A percentile compares a stretch with the other conserved stretches of the same genome.
phyloP scores from a whole-genome alignment of 2,797 vertebrate genomes.

The Brachyrhaphis roseni region DNA sequence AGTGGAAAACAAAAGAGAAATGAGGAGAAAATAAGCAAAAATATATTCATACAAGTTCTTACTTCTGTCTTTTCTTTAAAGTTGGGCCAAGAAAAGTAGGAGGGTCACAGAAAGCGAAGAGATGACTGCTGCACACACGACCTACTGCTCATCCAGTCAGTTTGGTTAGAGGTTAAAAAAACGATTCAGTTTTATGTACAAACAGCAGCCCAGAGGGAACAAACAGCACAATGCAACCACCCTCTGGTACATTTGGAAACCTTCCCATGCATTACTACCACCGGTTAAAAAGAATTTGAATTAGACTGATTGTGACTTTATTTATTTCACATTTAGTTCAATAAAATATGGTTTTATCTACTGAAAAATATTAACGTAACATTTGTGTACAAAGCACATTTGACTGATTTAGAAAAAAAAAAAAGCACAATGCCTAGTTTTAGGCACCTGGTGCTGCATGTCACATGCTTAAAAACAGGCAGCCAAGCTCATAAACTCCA shows the following conservation, averaged over 20 bases:
- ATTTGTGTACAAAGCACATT: slow-evolving; percentile 16
- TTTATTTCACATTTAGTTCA: slow-evolving; percentile 10
- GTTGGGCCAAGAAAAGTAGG: slow-evolving; percentile 25
- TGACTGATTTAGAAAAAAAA: slow-evolving; percentile 7
- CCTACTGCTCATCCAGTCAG: slow-evolving; percentile 37
- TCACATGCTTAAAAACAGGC: background rate
- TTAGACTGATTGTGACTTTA: slow-evolving; percentile 15
- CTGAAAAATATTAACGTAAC: slow-evolving; percentile 24
- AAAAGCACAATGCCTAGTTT: background rate
- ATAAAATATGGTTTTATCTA: slow-evolving; percentile 13
- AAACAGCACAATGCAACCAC: slow-evolving; percentile 39
- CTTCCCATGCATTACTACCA: slow-evolving; percentile 15
- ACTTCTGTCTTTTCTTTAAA: slow-evolving; percentile 39
- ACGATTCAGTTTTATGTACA: slow-evolving; percentile 52
- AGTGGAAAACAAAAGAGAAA: slow-evolving; percentile 49
- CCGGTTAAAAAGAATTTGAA: slow-evolving; percentile 26
- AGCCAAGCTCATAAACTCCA: slow-evolving; percentile 28
- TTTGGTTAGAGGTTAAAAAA: slow-evolving; percentile 49
- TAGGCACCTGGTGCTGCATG: slow-evolving; percentile 4
- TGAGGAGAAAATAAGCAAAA: slow-evolving; percentile 47
- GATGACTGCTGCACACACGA: slow-evolving; percentile 22
- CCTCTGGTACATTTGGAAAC: slow-evolving; percentile 29
- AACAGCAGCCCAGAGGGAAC: slow-evolving; percentile 40
- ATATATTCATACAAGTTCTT: slow-evolving; percentile 50
- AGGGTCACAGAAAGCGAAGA: slow-evolving; percentile 3